Conservation (phyloP, 2,888 invertebrate genomes). For the Ochropleura plecta region DNA sequence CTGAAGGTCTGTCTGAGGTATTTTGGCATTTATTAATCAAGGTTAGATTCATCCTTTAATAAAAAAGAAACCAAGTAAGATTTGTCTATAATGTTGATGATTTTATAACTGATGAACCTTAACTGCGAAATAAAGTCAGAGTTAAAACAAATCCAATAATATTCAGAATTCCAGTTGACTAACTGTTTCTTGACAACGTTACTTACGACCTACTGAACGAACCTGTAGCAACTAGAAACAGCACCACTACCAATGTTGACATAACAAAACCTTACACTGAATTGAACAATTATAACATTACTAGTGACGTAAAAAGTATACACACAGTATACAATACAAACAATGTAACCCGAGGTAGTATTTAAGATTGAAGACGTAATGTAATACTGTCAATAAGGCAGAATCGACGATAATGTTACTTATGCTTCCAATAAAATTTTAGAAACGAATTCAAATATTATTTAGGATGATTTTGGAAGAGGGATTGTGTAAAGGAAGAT, state of each 20-base stretch:
- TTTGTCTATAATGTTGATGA: too few relatives aligned
- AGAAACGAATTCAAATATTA: slow-evolving; percentile 26
- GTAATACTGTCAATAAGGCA: slow-evolving; percentile 29
- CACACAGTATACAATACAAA: slow-evolving; percentile 29
- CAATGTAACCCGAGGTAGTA: slow-evolving; percentile 4
- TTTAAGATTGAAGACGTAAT: slow-evolving; percentile 22
- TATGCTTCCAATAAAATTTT: slow-evolving; percentile 3
- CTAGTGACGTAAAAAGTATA: slow-evolving; percentile 22
- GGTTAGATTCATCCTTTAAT: slow-evolving; percentile 4
- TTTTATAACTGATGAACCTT: too few relatives aligned
- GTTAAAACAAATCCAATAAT: not conserved
- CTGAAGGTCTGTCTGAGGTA: slow-evolving; percentile 56
- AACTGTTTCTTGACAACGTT: not conserved
- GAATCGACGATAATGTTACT: slow-evolving; percentile 26
- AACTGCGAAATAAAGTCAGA: not conserved
- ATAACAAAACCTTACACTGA: slow-evolving; percentile 29
- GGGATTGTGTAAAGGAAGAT: too few relatives aligned
- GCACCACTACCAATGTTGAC: slow-evolving; percentile 37
- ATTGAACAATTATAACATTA: slow-evolving; percentile 27
- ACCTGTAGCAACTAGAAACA: slow-evolving; percentile 1
- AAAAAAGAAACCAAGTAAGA: too few relatives aligned
- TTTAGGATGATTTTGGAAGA: slow-evolving; percentile 15
- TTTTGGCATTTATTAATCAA: slow-evolving; percentile 43
- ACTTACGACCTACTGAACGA: slow-evolving; percentile 7
- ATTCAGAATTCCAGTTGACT: not conserved